Percentiles rank a stretch among this genome's conserved stretches.
These are phyloP conservation scores for Drosophila paracracens DNA, from an alignment of 2,888 invertebrate species.

Conservation along the genomic window DNA sequence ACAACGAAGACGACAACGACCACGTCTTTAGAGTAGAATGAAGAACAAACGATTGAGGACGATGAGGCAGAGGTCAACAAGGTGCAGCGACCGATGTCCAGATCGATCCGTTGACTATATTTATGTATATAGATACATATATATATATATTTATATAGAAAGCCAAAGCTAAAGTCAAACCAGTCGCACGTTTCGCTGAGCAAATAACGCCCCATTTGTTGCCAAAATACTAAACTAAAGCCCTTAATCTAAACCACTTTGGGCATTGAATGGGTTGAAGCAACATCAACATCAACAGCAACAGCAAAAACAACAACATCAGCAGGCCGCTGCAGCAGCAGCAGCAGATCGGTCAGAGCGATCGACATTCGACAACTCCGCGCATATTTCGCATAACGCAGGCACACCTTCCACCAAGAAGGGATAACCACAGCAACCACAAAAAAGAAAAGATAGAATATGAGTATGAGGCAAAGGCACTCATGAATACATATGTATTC, in stretches of 20 bases:
- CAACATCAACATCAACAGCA: constrained; percentile 11
- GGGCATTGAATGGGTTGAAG: constrained; percentile 58
- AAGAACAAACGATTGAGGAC: constrained; percentile 31
- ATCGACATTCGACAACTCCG: constrained; percentile 67
- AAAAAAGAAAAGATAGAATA: constrained; percentile 54
- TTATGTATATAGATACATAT: constrained; percentile 22
- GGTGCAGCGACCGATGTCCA: constrained; percentile 74
- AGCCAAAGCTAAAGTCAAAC: constrained; percentile 53
- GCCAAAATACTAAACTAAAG: constrained; percentile 68
- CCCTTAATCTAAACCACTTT: constrained; percentile 82
- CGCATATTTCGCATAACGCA: constrained; percentile 79
- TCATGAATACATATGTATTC: constrained; percentile 17
- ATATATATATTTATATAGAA: constrained; percentile 14
- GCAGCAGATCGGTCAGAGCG: constrained; percentile 58
- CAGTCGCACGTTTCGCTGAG: constrained; percentile 81
- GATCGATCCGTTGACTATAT: constrained; percentile 61
- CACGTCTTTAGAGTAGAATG: constrained; percentile 10
- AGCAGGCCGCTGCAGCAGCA: constrained; percentile 22
- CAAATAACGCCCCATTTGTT: constrained; percentile 78
- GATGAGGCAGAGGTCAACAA: constrained; percentile 69
- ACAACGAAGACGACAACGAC: constrained; percentile 22
- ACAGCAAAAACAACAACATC: neutral
- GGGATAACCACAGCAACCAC: constrained; percentile 50
- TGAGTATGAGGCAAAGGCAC: constrained; percentile 18
- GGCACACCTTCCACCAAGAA: constrained; percentile 71